A percentile compares a stretch with the other conserved stretches of the same genome.
Conservation (phyloP, 2,797 vertebrate genomes). For the Sternotherus odoratus region DNA sequence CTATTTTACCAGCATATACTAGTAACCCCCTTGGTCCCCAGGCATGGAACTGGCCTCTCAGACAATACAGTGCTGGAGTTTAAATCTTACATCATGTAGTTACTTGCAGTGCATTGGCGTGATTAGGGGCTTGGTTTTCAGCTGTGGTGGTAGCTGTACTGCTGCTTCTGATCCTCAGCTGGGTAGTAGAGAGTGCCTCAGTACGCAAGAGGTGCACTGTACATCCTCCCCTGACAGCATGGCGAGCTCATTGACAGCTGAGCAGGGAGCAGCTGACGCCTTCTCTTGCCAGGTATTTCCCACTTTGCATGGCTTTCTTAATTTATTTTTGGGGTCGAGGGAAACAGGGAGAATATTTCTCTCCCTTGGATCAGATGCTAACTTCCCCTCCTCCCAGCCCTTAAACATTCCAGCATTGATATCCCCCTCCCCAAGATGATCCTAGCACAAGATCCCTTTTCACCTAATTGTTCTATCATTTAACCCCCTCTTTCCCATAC, state of each 20-base stretch:
- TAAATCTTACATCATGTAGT: not conserved
- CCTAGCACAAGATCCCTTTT: not conserved
- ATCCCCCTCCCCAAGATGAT: not conserved
- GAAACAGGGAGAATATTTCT: not conserved
- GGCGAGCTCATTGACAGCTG: not conserved
- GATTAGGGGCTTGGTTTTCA: not conserved
- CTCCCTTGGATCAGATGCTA: not conserved
- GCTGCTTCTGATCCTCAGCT: not conserved
- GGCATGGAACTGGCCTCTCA: not conserved
- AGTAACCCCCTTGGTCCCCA: not conserved
- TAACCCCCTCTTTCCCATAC: not conserved
- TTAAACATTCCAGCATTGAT: not conserved
- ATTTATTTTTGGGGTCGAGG: not conserved
- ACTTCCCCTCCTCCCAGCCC: not conserved
- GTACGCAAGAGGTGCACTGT: not conserved
- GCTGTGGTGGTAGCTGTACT: not conserved
- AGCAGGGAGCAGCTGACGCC: not conserved
- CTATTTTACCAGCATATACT: not conserved
- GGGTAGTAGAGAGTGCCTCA: not conserved
- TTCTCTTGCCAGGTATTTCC: constrained; percentile 28
- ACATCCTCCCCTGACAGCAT: not conserved
- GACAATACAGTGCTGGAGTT: not conserved
- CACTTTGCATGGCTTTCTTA: not conserved
- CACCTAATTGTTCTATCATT: not conserved
- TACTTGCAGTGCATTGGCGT: not conserved